Evolutionary conservation across 2,797 vertebrate genomes (phyloP), one percentile per base, ranked within the genome.

Genomic region (Hippoglossus hippoglossus): DNA sequence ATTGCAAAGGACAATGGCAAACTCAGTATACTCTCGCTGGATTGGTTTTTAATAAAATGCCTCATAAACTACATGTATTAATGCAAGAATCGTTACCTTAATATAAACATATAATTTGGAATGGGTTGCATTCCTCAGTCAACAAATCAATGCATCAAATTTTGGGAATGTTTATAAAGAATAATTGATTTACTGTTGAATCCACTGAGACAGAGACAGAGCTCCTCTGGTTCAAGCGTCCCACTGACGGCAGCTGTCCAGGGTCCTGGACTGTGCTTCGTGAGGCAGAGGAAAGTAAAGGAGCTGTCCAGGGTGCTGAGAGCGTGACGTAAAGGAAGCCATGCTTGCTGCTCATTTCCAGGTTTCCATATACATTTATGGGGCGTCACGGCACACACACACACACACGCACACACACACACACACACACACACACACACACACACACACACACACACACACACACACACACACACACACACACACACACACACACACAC

Each of bases 231-330:
- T 58, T 66, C n/a, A 19, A 71, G 59, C 65, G 47, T 47, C 53
- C 63, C 34, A 12, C 24, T 46, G 71, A 67, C 18, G 28, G 75
- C 49, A 72, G 77, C 86, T 92, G 84, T 87, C 84, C 87, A 63
- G 68, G 79, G 86, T 87, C 39, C 80, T 91, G 85, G 82, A 70
- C 75, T 51, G 55, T 68, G 67, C 49, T 68, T 66, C 44, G 26
- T 51, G 57, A 59, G 31, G 54, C 63, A 64, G 71, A 52, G 46
- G 62, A 21, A 54, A 54, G 26, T 50, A 66, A 67, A 41, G 9
- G 83, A 82, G 80, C 90, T 92, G 83, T 89, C 87, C 90, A 2
- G 22, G 88, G 91, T 92, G 5, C 90, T 92, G 77, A 84, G 78
- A 63, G 26, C 28, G 10, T 68, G 54, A 73, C 55, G 4, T n/a